A percentile compares a stretch with the other conserved stretches of the same genome.
Conservation (phyloP, 2,113 vertebrate species). For the Nanorana parkeri region DNA sequence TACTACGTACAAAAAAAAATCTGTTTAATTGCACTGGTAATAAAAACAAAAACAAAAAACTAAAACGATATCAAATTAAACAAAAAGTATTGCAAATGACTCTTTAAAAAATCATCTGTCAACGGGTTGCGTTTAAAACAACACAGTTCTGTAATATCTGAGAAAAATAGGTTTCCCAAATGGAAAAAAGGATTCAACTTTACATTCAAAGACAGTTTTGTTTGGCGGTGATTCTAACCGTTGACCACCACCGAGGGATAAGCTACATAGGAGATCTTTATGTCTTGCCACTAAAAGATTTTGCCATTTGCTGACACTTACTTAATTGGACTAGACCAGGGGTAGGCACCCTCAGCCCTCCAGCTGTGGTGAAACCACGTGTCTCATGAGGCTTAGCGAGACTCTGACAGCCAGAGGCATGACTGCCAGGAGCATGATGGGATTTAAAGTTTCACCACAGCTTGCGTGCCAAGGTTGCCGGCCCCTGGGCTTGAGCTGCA, state of each 20-base stretch:
- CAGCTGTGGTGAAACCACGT: no score
- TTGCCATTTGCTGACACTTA: no score
- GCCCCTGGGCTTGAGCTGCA: no score
- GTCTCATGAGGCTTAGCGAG: no score
- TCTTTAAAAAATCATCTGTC: slow-evolving; percentile 62
- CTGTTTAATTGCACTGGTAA: slow-evolving; percentile 80
- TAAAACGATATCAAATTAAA: neutral
- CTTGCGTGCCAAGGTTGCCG: no score
- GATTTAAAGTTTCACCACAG: no score
- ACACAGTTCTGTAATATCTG: slow-evolving; percentile 71
- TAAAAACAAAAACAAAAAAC: slow-evolving; percentile 66
- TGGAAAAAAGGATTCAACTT: slow-evolving; percentile 56
- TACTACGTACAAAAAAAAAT: slow-evolving; percentile 71
- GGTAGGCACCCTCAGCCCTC: no score
- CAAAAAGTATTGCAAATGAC: slow-evolving; percentile 64
- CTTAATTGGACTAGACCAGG: no score
- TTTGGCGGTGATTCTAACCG: neutral
- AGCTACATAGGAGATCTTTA: no score
- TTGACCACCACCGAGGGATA: neutral
- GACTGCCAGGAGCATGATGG: no score
- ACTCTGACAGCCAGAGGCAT: no score
- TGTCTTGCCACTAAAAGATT: no score
- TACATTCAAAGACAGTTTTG: slow-evolving; percentile 66
- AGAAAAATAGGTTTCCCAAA: slow-evolving; percentile 61
- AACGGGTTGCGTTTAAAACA: slow-evolving; percentile 66